Conservation (phyloP, 2,113 vertebrate genomes). For the Numida meleagris region DNA sequence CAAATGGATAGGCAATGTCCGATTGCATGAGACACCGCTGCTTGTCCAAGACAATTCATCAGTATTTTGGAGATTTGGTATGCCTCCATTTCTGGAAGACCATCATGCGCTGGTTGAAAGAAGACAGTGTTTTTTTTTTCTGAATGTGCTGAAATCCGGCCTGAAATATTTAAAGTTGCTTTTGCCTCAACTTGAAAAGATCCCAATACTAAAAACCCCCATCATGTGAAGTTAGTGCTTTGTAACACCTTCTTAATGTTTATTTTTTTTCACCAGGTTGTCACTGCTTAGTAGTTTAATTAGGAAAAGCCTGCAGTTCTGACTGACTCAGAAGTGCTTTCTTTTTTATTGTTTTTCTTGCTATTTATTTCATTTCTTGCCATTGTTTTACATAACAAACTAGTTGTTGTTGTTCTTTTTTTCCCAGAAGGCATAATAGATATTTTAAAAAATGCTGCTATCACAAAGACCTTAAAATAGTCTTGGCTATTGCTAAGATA, state of each 20-base stretch:
- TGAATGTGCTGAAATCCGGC: background rate
- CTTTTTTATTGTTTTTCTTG: background rate
- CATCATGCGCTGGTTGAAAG: background rate
- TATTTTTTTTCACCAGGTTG: background rate
- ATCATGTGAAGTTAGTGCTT: background rate
- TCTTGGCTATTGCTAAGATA: background rate
- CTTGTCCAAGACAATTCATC: background rate
- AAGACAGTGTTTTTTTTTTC: background rate
- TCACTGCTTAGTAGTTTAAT: background rate
- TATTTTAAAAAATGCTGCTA: background rate
- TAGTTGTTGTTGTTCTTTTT: background rate
- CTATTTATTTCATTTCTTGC: background rate
- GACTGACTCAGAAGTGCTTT: background rate
- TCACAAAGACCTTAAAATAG: conserved; percentile 6
- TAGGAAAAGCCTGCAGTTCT: background rate
- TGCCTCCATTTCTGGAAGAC: background rate
- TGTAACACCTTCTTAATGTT: background rate
- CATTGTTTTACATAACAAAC: conserved; percentile 30
- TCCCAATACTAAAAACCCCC: background rate
- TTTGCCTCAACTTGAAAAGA: background rate
- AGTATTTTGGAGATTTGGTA: background rate
- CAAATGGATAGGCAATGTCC: background rate
- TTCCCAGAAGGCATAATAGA: background rate
- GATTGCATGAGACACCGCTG: background rate
- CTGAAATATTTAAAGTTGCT: background rate